Conservation (phyloP, 2,888 invertebrate species). For the Campoplex nolae region DNA sequence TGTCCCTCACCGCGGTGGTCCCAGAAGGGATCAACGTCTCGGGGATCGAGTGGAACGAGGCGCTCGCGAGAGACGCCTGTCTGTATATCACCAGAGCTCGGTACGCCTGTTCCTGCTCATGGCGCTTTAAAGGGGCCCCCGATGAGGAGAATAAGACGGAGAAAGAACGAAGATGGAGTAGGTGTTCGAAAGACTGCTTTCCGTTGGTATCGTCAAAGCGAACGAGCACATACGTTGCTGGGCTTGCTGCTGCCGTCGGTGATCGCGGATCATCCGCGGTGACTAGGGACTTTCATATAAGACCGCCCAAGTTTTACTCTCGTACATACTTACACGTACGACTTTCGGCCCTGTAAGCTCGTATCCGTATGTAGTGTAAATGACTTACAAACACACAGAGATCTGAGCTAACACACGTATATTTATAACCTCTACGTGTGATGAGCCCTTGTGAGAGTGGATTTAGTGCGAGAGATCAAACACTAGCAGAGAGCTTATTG, state of each 20-base stretch:
- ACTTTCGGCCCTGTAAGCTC: slow-evolving; percentile 6
- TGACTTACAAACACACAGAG: neutral
- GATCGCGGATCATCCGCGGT: slow-evolving; percentile 66
- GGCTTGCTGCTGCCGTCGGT: slow-evolving; percentile 15
- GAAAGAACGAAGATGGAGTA: slow-evolving; percentile 18
- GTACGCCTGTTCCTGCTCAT: slow-evolving; percentile 47
- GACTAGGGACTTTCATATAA: slow-evolving; percentile 68
- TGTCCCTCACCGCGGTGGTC: slow-evolving; percentile 69
- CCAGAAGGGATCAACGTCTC: slow-evolving; percentile 70
- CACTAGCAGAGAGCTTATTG: slow-evolving; percentile 21
- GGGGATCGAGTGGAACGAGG: slow-evolving; percentile 61
- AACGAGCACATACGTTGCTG: slow-evolving; percentile 21
- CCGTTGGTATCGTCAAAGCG: slow-evolving; percentile 48
- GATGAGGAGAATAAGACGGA: neutral
- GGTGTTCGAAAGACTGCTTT: slow-evolving; percentile 50
- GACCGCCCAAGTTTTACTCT: slow-evolving; percentile 59
- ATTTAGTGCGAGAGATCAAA: slow-evolving; percentile 12
- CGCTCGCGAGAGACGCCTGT: slow-evolving; percentile 49
- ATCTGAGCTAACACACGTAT: neutral
- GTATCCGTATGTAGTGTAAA: neutral
- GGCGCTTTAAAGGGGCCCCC: slow-evolving; percentile 47
- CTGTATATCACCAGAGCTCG: slow-evolving; percentile 34
- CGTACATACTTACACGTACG: slow-evolving; percentile 25
- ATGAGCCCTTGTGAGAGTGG: neutral
- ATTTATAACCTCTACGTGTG: neutral